phyloP scores from a whole-genome alignment of 2,888 invertebrate species.

The Melanostoma scalare region DNA sequence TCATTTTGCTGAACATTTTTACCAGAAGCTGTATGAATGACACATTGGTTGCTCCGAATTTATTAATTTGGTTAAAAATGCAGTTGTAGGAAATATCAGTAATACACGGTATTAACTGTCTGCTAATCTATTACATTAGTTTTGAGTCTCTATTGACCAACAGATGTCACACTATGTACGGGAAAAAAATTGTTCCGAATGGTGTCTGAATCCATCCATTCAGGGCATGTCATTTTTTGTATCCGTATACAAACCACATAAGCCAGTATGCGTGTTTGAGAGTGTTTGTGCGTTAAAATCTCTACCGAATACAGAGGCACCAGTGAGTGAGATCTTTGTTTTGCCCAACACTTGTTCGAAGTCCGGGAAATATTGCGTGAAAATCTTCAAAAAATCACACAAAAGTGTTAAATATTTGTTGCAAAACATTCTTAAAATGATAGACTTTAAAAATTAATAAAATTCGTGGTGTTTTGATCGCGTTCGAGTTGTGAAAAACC shows the following conservation, averaged over 20 bases:
- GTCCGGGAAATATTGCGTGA: slow-evolving; percentile 57
- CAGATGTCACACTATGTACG: slow-evolving; percentile 14
- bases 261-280: slow-evolving; percentile 15
- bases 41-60: too few species aligned
- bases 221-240: slow-evolving; percentile 70
- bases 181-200: slow-evolving; percentile 61
- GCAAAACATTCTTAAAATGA: slow-evolving; percentile 59
- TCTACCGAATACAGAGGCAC: slow-evolving; percentile 61
- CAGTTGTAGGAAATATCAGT: too few species aligned
- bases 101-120: too few species aligned
- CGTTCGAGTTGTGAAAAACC: slow-evolving; percentile 53
- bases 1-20: too few species aligned
- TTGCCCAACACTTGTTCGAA: slow-evolving; percentile 73
- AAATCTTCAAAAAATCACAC: slow-evolving; percentile 38
- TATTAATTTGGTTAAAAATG: too few species aligned
- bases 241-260: slow-evolving; percentile 7
- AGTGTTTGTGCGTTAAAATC: slow-evolving; percentile 64
- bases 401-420: slow-evolving; percentile 46
- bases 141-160: background rate
- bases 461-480: slow-evolving; percentile 48
- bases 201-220: slow-evolving; percentile 48
- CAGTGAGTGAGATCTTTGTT: slow-evolving; percentile 69
- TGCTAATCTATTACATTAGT: too few species aligned
- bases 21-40: too few species aligned
- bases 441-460: slow-evolving; percentile 53